These are phyloP conservation scores for Cerceris ruficornis DNA, from an alignment of 2,888 invertebrate species.

Conservation along the genomic window DNA sequence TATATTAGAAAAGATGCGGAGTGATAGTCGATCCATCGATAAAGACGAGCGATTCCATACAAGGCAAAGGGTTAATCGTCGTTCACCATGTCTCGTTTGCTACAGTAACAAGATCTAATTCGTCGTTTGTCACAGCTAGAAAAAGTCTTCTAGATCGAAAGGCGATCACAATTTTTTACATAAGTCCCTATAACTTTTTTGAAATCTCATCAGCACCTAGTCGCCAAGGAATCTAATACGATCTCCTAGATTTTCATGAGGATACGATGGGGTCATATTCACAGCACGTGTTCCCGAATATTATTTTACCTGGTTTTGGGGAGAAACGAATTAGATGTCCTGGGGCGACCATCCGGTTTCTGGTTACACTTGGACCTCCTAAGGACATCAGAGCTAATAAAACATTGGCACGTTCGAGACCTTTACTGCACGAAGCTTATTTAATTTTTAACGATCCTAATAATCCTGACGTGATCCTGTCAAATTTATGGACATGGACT, in stretches of 20 bases:
- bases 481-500: too few species aligned
- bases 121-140: slow-evolving; percentile 5
- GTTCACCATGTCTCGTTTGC: not conserved
- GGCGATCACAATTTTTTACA: slow-evolving; percentile 23
- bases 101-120: slow-evolving; percentile 30
- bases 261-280: slow-evolving; percentile 57
- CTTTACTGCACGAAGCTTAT: slow-evolving; percentile 17
- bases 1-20: too few species aligned
- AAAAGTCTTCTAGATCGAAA: slow-evolving; percentile 23
- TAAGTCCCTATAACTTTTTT: slow-evolving; percentile 48
- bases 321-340: slow-evolving; percentile 76
- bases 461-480: too few species aligned
- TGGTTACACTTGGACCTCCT: slow-evolving; percentile 74
- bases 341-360: slow-evolving; percentile 72
- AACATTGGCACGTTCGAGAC: slow-evolving; percentile 29
- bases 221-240: slow-evolving; percentile 63
- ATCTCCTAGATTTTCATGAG: slow-evolving; percentile 63
- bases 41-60: too few species aligned
- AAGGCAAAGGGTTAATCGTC: too few species aligned
- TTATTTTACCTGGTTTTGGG: slow-evolving; percentile 70
- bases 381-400: slow-evolving; percentile 57
- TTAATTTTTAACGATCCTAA: not conserved
- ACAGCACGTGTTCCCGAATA: slow-evolving; percentile 68
- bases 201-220: slow-evolving; percentile 59
- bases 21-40: too few species aligned